A percentile compares a stretch with the other conserved stretches of the same genome.
phyloP scores from a whole-genome alignment of 2,888 invertebrate genomes.

The Agrochola circellaris region DNA sequence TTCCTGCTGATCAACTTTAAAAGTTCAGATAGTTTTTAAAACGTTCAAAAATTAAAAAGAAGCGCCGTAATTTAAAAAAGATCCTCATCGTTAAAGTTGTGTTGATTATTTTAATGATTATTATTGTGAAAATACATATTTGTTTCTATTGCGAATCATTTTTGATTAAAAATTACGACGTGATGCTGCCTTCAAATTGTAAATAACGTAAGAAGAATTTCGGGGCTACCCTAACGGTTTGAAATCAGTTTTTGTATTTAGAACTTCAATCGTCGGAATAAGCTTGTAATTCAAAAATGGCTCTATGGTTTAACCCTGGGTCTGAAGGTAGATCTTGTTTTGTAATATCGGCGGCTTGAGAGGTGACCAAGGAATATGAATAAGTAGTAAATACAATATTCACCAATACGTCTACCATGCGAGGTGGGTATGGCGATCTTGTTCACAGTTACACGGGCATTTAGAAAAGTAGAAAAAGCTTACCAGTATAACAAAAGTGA shows the following conservation, averaged over 20 bases:
- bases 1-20: neutral
- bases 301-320: too few relatives aligned
- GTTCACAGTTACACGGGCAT: neutral
- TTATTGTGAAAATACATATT: neutral
- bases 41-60: neutral
- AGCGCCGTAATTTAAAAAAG: too few relatives aligned
- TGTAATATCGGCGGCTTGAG: neutral
- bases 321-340: too few relatives aligned
- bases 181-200: neutral
- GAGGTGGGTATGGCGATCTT: neutral
- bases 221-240: too few relatives aligned
- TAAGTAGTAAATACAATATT: neutral
- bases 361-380: neutral
- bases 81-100: neutral
- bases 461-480: neutral
- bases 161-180: neutral
- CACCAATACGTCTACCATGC: neutral
- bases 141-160: too few relatives aligned
- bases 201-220: neutral
- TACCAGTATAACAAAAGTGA: neutral
- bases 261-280: too few relatives aligned
- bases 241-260: too few relatives aligned
- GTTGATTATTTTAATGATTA: neutral
- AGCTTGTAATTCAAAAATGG: neutral
- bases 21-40: neutral